Conservation (phyloP, 2,113 vertebrate species). For the Hypanus sabinus region DNA sequence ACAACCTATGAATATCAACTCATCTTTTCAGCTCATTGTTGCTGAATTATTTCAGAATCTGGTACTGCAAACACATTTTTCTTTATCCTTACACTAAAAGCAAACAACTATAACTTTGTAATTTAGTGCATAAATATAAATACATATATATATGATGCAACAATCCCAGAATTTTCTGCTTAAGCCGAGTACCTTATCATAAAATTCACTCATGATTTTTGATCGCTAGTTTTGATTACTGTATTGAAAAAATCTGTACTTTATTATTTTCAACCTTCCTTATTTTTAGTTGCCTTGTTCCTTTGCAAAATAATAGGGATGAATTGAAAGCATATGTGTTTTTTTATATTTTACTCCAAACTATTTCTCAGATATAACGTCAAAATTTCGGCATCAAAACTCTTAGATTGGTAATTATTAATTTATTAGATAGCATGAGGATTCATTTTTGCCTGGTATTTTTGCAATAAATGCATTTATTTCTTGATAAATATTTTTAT, state of each 20-base stretch:
- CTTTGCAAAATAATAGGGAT: background rate
- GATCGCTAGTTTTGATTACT: background rate
- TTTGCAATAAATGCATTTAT: background rate
- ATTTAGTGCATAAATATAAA: too few species aligned
- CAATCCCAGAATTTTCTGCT: background rate
- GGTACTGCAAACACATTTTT: slow-evolving; percentile 4
- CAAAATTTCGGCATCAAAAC: background rate
- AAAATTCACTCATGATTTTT: background rate
- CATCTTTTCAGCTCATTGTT: slow-evolving; percentile 17
- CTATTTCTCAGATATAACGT: background rate
- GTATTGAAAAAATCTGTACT: background rate
- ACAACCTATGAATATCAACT: slow-evolving; percentile 23
- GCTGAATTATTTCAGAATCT: slow-evolving; percentile 17
- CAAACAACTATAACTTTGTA: background rate
- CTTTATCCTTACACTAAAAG: background rate
- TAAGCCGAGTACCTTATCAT: background rate
- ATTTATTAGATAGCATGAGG: background rate
- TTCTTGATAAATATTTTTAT: background rate
- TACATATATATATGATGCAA: background rate
- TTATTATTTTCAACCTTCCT: background rate
- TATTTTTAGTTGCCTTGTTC: background rate
- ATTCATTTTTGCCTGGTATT: background rate
- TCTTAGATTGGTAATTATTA: background rate
- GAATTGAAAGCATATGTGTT: slow-evolving; percentile 6
- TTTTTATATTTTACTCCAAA: background rate